phyloP scores from a whole-genome alignment of 2,113 vertebrate genomes.

The Lonchura striata region DNA sequence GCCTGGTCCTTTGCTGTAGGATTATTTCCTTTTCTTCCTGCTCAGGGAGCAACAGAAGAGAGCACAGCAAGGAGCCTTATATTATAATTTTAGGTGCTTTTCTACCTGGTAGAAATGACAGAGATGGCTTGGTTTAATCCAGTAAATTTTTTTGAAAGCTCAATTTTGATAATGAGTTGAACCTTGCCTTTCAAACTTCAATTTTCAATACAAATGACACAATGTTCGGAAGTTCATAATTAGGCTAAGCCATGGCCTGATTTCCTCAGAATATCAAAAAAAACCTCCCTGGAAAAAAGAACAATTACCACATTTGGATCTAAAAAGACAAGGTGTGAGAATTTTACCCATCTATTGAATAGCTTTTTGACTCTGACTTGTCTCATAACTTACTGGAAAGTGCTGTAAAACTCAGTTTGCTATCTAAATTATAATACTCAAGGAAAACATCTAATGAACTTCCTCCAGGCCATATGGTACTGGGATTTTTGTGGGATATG shows the following conservation, averaged over 20 bases:
- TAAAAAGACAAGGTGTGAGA: not conserved
- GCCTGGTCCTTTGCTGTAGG: not conserved
- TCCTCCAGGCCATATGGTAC: not conserved
- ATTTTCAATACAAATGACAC: not conserved
- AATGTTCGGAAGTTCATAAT: not conserved
- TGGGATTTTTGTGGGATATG: not conserved
- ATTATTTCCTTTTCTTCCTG: not conserved
- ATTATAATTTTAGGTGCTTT: not conserved
- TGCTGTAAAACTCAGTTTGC: not conserved
- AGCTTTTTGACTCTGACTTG: not conserved
- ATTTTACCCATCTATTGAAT: not conserved
- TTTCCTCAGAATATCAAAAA: not conserved
- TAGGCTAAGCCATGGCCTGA: not conserved
- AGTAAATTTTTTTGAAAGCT: not conserved
- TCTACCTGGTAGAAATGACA: not conserved
- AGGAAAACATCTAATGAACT: not conserved
- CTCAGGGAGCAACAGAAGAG: not conserved
- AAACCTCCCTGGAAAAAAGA: not conserved
- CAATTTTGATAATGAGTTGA: not conserved
- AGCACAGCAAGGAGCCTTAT: not conserved
- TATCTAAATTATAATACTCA: not conserved
- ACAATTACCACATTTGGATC: not conserved
- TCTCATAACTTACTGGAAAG: not conserved
- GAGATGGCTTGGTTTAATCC: not conserved
- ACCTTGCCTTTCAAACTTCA: not conserved